Evolutionary conservation across 92 coral and sea anemone species (phyloP).

Genomic region (Galaxea fascicularis): DNA sequence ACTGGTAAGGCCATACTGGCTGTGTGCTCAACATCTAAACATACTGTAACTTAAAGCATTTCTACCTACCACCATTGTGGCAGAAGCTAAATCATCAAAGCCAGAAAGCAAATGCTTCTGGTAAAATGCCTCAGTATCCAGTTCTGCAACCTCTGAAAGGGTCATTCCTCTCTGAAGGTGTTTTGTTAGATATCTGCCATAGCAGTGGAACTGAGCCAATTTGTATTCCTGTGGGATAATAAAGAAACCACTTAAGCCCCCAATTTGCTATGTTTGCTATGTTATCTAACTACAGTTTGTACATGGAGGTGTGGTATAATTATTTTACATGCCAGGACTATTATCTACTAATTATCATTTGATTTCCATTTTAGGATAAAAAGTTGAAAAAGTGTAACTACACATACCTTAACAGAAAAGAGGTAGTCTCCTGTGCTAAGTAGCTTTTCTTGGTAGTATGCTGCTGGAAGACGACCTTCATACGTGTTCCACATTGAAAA

Average conservation of each 20-base stretch:
- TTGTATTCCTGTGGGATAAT: slow-evolving; percentile 73
- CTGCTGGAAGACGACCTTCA: slow-evolving; percentile 83
- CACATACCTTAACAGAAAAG: slow-evolving; percentile 78
- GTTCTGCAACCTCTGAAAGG: slow-evolving; percentile 69
- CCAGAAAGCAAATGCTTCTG: slow-evolving; percentile 74
- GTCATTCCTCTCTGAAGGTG: slow-evolving; percentile 56
- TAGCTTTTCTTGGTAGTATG: slow-evolving; percentile 79
- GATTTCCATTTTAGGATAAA: no score
- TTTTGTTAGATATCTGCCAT: slow-evolving; percentile 82
- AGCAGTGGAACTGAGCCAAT: slow-evolving; percentile 93
- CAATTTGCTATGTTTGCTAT: not conserved
- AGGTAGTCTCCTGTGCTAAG: slow-evolving; percentile 91
- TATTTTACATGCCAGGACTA: no score
- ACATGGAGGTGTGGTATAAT: no score
- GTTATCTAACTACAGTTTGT: no score
- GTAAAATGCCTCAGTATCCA: slow-evolving; percentile 61
- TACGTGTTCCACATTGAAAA: slow-evolving; percentile 88
- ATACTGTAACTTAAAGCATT: no score
- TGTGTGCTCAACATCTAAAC: no score
- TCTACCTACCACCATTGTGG: slow-evolving; percentile 68
- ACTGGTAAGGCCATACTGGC: no score
- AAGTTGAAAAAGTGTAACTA: no score
- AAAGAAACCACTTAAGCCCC: not conserved
- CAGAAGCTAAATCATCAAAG: slow-evolving; percentile 61
- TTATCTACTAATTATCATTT: no score